A percentile compares a stretch with the other conserved stretches of the same genome.
Conservation (phyloP, 1,140 invertebrate genomes). For the Uloborus diversus region DNA sequence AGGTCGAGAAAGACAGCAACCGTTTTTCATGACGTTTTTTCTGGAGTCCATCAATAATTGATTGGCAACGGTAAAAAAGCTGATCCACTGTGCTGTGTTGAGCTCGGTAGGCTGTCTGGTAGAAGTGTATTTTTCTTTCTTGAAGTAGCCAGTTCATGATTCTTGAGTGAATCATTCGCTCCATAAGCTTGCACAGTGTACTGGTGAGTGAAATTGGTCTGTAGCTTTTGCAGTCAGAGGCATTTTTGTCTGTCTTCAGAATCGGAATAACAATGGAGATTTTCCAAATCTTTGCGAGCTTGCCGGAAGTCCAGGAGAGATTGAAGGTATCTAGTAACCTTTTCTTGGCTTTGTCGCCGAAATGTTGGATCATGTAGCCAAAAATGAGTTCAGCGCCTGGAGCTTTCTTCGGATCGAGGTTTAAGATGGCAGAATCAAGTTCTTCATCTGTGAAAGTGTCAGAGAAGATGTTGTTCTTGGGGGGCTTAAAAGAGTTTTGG, state of each 20-base stretch:
- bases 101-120: slow-evolving; percentile 7
- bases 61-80: slow-evolving; percentile 6
- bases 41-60: neutral
- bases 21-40: slow-evolving; percentile 10
- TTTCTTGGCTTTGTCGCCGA: neutral
- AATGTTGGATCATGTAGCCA: neutral
- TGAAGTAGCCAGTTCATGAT: neutral
- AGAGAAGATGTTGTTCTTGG: neutral
- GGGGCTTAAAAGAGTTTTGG: neutral
- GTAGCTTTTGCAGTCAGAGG: neutral
- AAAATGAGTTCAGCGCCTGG: neutral
- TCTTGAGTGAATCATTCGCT: neutral
- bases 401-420: neutral
- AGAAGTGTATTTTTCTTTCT: slow-evolving; percentile 15
- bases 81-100: slow-evolving; percentile 5
- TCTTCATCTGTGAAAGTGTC: neutral
- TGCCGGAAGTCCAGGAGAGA: neutral
- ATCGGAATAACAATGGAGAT: neutral
- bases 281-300: neutral
- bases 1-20: neutral
- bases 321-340: neutral
- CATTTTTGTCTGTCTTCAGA: neutral
- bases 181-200: slow-evolving; percentile 2
- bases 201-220: slow-evolving; percentile 4
- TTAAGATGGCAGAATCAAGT: neutral